Evolutionary conservation across 2,888 invertebrate genomes (phyloP).

Genomic region (Drosophila siamana): DNA sequence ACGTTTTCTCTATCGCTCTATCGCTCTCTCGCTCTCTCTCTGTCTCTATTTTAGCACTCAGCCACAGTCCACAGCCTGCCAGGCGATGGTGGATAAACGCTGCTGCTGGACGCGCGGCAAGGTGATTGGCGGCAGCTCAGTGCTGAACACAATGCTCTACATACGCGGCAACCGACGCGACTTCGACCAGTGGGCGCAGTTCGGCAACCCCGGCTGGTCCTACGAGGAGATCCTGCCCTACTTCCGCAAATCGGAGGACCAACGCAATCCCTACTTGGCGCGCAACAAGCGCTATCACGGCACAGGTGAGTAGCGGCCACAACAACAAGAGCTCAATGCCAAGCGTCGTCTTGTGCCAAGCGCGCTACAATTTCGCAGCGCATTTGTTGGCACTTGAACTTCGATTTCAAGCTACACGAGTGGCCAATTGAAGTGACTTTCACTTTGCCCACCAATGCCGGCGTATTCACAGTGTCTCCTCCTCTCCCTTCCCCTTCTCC

Average conservation of each 20-base stretch:
- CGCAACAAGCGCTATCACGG: slow-evolving; percentile 89
- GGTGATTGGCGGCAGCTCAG: slow-evolving; percentile 94
- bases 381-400: too few relatives aligned
- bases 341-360: too few relatives aligned
- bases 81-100: slow-evolving; percentile 93
- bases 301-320: slow-evolving; percentile 89
- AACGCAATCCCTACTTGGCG: slow-evolving; percentile 94
- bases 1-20: slow-evolving; percentile 21
- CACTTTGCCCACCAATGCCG: too few relatives aligned
- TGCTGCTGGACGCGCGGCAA: slow-evolving; percentile 97
- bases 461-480: too few relatives aligned
- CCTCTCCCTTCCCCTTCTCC: too few relatives aligned
- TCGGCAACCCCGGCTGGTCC: slow-evolving; percentile 95
- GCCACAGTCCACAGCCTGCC: slow-evolving; percentile 93
- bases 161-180: slow-evolving; percentile 94
- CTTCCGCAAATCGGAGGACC: slow-evolving; percentile 94
- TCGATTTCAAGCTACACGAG: not conserved
- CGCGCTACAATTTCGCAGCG: too few relatives aligned
- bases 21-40: not conserved
- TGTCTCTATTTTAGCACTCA: slow-evolving; percentile 88
- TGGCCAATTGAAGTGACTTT: too few relatives aligned
- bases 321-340: too few relatives aligned
- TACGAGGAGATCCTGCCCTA: slow-evolving; percentile 93
- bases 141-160: slow-evolving; percentile 96
- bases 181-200: slow-evolving; percentile 93